A percentile compares a stretch with the other conserved stretches of the same genome.
Conservation (phyloP, 2,113 vertebrate species). For the Cyprinodon brontotheroides region DNA sequence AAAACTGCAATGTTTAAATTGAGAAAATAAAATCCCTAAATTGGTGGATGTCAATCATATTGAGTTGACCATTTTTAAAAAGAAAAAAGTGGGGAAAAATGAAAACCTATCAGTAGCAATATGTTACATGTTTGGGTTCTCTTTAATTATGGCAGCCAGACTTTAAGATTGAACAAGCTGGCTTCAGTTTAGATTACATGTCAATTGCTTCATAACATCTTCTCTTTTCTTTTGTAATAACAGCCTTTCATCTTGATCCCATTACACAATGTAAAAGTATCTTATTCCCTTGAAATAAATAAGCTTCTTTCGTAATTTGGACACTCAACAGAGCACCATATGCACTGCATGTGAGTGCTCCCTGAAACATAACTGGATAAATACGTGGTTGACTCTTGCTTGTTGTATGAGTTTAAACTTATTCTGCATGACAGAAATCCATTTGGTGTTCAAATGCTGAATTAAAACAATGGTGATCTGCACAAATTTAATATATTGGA, state of each 20-base stretch:
- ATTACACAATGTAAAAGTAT: conserved; percentile 73
- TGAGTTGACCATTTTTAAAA: conserved; percentile 32
- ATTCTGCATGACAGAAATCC: conserved; percentile 26
- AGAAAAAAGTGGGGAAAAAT: conserved; percentile 3
- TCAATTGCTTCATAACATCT: conserved; percentile 56
- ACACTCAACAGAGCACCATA: conserved; percentile 63
- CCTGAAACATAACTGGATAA: conserved; percentile 52
- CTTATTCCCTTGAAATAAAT: conserved; percentile 70
- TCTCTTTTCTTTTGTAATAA: conserved; percentile 49
- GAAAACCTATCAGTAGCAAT: conserved; percentile 53
- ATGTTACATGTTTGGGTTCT: conserved; percentile 32
- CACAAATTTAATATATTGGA: not conserved
- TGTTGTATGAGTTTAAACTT: conserved; percentile 23
- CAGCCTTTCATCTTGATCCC: conserved; percentile 70
- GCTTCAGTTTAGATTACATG: conserved; percentile 60
- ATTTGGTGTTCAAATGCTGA: conserved; percentile 18
- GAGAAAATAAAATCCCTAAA: conserved; percentile 48
- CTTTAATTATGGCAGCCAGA: conserved; percentile 60
- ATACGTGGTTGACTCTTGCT: conserved; percentile 43
- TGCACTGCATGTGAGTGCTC: conserved; percentile 64
- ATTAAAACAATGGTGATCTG: conserved; percentile 18
- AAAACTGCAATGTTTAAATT: conserved; percentile 48
- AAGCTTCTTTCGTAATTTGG: conserved; percentile 63
- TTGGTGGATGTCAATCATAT: conserved; percentile 48
- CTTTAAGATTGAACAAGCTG: conserved; percentile 62